Evolutionary conservation across 2,113 vertebrate genomes (phyloP), one percentile per base, ranked within the genome.

Genomic region (Rhynchomys soricoides): DNA sequence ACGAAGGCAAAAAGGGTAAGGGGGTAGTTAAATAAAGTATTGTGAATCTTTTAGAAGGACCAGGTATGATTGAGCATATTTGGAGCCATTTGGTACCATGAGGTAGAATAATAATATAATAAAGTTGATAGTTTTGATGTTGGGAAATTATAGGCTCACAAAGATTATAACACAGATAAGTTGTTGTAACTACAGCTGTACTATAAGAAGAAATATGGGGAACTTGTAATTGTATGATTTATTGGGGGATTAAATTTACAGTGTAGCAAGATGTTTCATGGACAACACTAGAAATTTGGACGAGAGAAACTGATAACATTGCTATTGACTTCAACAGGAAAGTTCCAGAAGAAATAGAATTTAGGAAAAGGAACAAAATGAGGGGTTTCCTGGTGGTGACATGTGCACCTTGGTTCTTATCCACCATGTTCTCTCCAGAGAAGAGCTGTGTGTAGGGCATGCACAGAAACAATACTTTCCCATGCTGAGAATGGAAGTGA

Each of bases 341-440:
- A 95, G 16, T 21, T 94, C 4, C 17, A 79, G 57, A 91, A 96
- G 21, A 93, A 86, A 85, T 31, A 66, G 40, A 31, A 26, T 95
- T 86, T 4, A 8, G 40, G n/a, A 16, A 73, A 90, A 95, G 0
- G 11, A 26, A 74, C 48, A 40, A 66, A 77, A 66, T 73, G 1
- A 13, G 68, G 21, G 75, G 0, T 40, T 92, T 6, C 31, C 4
- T 75, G 29, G 52, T 9, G 64, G 22, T 85, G 31, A 78, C 17
- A 71, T 5, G 1, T 4, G 66, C 24, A 13, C 3, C 3, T 77
- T 37, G 26, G 7, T 90, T 37, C 43, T 77, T 12, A 62, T 52
- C 3, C 5, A 9, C 45, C 19, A 2, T 55, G 21, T 3, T 6
- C 48, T 81, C 26, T 50, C 10, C 15, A 45, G n/a, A 45, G n/a